Evolutionary conservation across 2,888 invertebrate species (phyloP), one percentile per base, ranked within the genome.

Genomic region (Cantharis flavilabris): DNA sequence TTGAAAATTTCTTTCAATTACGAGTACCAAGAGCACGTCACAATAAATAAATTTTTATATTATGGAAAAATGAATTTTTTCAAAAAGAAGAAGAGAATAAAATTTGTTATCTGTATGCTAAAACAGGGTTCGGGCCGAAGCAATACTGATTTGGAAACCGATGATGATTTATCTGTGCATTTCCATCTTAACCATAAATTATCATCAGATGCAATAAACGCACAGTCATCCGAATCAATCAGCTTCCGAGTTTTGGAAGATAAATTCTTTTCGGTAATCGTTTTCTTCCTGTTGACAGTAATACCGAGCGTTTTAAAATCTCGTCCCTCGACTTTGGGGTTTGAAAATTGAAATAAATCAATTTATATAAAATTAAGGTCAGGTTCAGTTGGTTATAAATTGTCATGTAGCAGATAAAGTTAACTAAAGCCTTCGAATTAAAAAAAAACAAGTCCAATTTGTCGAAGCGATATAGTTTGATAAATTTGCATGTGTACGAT

Each of bases 401-500:
- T 49, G 49, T 49, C 49, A 49, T n/a, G n/a, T 5, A n/a, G 2
- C 49, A n/a, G 49, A n/a, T 49, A 49, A 49, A 49, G 49, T 49
- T n/a, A 49, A 49, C n/a, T 49, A 49, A 49, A 49, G 49, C 49
- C 49, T 49, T 49, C 0, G 49, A 49, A 49, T 49, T 49, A 49
- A 49, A 49, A 33, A 33, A 49, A 49, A 49, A 49, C 49, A 64
- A 64, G 18, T 64, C 20, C 20, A 64, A 64, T 64, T 64, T 64
- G 64, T 64, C 18, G 20, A 64, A 64, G n/a, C 18, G 65, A 67
- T 26, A 26, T 11, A 67, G 26, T 73, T 78, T 75, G 72, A 78
- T 76, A 73, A 75, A 78, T 78, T 70, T 73, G 33, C 70, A 71
- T 49, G 75, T 76, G 62, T 70, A 72, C 73, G 78, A 75, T 73